Evolutionary conservation across 2,888 invertebrate species (phyloP).

Genomic region (Cosmorhoe ocellata): DNA sequence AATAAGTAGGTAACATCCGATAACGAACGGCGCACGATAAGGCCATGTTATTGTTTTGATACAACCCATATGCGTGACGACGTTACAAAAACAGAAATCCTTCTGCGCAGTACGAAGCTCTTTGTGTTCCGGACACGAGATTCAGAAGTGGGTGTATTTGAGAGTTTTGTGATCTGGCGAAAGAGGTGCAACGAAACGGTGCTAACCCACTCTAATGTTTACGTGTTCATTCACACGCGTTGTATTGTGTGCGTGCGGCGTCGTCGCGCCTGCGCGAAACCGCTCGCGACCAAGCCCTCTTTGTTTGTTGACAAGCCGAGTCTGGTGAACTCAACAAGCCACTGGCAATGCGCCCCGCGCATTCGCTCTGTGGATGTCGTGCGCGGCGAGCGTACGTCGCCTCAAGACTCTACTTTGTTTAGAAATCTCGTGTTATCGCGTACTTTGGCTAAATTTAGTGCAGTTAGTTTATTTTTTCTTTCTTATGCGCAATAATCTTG

Average conservation of each 20-base stretch:
- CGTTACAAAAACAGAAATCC: conserved; percentile 5
- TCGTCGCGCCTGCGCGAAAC: conserved; percentile 66
- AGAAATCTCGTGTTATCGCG: conserved; percentile 59
- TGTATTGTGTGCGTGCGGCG: conserved; percentile 59
- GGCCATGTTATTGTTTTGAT: conserved; percentile 36
- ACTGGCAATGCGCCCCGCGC: conserved; percentile 45
- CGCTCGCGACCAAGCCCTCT: conserved; percentile 67
- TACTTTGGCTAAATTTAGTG: conserved; percentile 70
- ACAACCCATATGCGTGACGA: conserved; percentile 14
- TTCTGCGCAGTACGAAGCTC: conserved; percentile 15
- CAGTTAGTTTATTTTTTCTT: conserved; percentile 49
- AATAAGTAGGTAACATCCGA: conserved; percentile 20
- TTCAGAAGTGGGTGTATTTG: conserved; percentile 2
- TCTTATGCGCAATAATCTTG: conserved; percentile 56
- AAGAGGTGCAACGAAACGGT: conserved; percentile 23
- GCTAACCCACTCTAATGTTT: conserved; percentile 55
- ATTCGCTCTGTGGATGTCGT: conserved; percentile 50
- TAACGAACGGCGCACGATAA: conserved; percentile 31
- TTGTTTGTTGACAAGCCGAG: conserved; percentile 80
- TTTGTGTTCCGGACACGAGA: not conserved
- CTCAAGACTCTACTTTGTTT: conserved; percentile 44
- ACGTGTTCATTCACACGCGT: conserved; percentile 73
- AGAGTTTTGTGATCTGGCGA: conserved; percentile 17
- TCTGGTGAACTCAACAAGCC: conserved; percentile 52
- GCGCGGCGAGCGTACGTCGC: conserved; percentile 51